phyloP scores from a whole-genome alignment of 1,140 invertebrate genomes.

The Drosophila trapezifrons region DNA sequence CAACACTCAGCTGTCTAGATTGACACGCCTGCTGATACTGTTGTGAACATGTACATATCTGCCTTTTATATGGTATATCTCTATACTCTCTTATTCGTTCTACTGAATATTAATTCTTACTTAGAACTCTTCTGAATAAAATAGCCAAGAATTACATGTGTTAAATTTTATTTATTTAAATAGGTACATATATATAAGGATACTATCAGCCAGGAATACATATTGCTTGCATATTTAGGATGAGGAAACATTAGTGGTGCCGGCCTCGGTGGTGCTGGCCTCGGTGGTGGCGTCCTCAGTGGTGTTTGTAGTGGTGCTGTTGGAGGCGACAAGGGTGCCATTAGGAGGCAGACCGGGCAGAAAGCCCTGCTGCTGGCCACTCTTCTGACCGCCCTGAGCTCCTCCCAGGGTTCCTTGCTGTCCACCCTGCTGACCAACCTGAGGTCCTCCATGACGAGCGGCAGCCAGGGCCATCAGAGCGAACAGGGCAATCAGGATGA shows the following conservation, averaged over 20 bases:
- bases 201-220: neutral
- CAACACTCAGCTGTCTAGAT: neutral
- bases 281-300: slow-evolving; percentile 1
- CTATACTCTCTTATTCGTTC: no score
- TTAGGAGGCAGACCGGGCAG: slow-evolving; percentile 1
- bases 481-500: slow-evolving; percentile 28
- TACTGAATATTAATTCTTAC: no score
- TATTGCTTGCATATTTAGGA: no score
- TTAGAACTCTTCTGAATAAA: neutral
- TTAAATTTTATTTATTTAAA: neutral
- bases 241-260: neutral
- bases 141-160: neutral
- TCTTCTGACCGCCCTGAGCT: neutral
- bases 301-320: neutral
- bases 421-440: neutral
- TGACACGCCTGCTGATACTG: neutral
- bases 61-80: neutral
- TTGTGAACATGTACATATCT: slow-evolving; percentile 1
- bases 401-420: neutral
- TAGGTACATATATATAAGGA: neutral
- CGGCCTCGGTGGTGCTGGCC: neutral
- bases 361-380: neutral
- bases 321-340: slow-evolving; percentile 8
- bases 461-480: slow-evolving; percentile 26
- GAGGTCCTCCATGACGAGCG: slow-evolving; percentile 3